Evolutionary conservation across 2,113 vertebrate genomes (phyloP), one percentile per base, ranked within the genome.

Genomic region (Holacanthus passer): DNA sequence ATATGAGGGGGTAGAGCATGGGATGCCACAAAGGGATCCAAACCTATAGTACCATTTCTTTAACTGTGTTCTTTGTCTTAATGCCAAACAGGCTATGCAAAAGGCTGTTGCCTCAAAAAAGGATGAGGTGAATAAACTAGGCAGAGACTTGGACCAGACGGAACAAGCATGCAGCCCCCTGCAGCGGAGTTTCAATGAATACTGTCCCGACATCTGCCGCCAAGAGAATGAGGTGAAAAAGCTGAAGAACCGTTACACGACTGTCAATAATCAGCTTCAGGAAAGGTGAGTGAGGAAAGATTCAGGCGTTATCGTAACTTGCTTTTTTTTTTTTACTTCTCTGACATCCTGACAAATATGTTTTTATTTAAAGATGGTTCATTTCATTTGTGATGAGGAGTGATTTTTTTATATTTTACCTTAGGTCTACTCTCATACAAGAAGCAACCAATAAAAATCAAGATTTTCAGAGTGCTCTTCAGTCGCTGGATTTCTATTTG

Each of bases 401-500:
- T 48, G 1, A 59, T 60, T 31, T 65, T 69, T 13, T 45, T 45
- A 29, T 60, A 7, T 74, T 45, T 80, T 63, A 17, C 74, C 9
- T 0, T 83, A 99, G 98, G 88, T 94, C 96, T 79, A 94, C 92
- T 81, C 94, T 95, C 1, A 48, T 97, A 62, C 88, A 96, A 70
- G 95, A 97, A 5, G 92, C 94, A 20, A 81, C 84, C 82, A 96
- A 94, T 63, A 95, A 94, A 82, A 95, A 96, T 79, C 96, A 98
- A 89, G 96, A 96, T 77, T 97, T 98, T 88, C 95, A 96, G 85
- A 97, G 94, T 43, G 87, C 94, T 16, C 91, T 86, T n/a, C 96
- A 99, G 73, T 97, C 96, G 22, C 78, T 99, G 88, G 96, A 96
- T 79, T 95, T 96, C 87, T 99, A 96, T 94, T 92, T 99, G 88